Evolutionary conservation across 92 coral and sea anemone species (phyloP).

Genomic region (Palythoa caribaeorum): DNA sequence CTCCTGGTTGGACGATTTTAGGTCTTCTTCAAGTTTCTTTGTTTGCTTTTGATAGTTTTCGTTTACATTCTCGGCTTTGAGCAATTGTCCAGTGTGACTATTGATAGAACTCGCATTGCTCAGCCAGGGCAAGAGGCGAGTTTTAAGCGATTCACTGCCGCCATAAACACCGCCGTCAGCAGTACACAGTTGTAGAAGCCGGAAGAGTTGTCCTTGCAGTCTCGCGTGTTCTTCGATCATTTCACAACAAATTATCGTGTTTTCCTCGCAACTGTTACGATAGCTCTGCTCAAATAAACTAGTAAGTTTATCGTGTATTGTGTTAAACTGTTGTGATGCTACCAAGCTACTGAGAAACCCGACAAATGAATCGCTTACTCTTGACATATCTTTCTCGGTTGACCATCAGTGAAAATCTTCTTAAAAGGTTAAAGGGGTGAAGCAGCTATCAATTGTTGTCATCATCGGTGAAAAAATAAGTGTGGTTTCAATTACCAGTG

Average conservation of each 20-base stretch:
- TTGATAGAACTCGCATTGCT: conserved; percentile 53
- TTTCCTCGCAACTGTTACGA: conserved; percentile 86
- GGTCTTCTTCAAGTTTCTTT: conserved; percentile 72
- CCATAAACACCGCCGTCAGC: conserved; percentile 81
- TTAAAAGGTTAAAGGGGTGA: conserved; percentile 34
- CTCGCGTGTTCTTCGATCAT: conserved; percentile 75
- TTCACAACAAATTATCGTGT: conserved; percentile 79
- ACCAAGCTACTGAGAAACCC: conserved; percentile 75
- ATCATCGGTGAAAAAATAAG: neutral
- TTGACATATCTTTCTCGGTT: neutral
- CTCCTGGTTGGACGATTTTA: conserved; percentile 73
- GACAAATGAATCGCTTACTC: conserved; percentile 68
- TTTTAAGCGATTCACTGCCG: conserved; percentile 76
- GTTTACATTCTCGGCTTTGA: conserved; percentile 49
- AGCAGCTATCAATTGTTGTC: neutral
- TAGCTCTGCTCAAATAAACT: conserved; percentile 75
- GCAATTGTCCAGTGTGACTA: conserved; percentile 49
- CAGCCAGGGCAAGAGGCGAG: conserved; percentile 80
- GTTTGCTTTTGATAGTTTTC: conserved; percentile 73
- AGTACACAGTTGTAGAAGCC: conserved; percentile 76
- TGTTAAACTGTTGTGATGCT: conserved; percentile 67
- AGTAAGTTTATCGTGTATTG: conserved; percentile 68
- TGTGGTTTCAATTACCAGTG: neutral
- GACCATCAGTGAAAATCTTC: neutral
- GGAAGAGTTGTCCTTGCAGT: conserved; percentile 85